Conservation (phyloP, 1,140 invertebrate species). For the Littorina saxatilis region DNA sequence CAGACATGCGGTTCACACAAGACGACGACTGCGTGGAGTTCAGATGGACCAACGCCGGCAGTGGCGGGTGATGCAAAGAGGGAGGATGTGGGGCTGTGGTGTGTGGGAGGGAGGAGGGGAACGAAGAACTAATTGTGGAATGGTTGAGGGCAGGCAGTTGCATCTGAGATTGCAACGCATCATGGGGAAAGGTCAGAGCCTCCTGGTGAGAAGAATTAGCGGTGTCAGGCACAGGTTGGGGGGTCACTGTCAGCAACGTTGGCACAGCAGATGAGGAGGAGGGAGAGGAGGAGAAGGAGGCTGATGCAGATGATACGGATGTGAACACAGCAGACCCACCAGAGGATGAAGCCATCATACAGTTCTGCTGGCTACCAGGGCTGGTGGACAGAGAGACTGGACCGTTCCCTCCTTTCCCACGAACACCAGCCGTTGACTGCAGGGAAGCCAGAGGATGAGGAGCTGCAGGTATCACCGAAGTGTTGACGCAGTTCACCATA, state of each 20-base stretch:
- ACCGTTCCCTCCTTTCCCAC: neutral
- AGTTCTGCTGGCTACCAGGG: too few species aligned
- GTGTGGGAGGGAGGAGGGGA: neutral
- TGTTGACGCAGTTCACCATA: constrained; percentile 6
- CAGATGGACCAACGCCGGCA: neutral
- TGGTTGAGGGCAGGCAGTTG: neutral
- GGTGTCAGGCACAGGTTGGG: neutral
- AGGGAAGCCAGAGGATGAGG: constrained; percentile 6
- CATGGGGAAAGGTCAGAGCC: neutral
- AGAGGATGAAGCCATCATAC: neutral
- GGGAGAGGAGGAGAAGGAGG: neutral
- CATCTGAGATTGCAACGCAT: neutral
- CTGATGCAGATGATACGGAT: neutral
- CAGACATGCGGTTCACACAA: neutral
- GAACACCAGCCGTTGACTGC: neutral
- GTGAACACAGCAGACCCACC: neutral
- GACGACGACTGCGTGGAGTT: neutral
- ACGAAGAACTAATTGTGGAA: neutral
- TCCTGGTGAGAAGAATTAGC: neutral
- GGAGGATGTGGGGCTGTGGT: neutral
- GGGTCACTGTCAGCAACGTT: neutral
- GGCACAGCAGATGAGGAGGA: neutral
- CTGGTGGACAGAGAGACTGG: neutral
- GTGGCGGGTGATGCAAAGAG: neutral
- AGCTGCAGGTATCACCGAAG: constrained; percentile 11